Evolutionary conservation across 2,113 vertebrate genomes (phyloP).

Genomic region (Podarcis raffonei): DNA sequence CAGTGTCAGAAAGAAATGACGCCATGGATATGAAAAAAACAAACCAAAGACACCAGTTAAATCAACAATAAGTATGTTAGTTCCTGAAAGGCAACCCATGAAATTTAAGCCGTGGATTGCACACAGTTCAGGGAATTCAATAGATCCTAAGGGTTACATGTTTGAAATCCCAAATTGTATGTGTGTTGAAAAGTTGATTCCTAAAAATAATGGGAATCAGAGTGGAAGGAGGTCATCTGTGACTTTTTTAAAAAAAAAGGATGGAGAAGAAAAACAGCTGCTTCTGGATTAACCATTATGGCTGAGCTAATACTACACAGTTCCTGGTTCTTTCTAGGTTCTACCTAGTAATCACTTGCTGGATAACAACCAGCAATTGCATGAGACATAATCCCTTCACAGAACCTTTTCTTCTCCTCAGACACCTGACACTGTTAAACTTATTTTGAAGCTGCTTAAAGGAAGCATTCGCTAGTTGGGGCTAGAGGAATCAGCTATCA

Average conservation of each 20-base stretch:
- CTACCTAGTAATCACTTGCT: rapidly evolving
- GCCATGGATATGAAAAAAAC: slow-evolving; percentile 43
- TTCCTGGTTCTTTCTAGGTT: slow-evolving; percentile 46
- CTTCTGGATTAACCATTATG: slow-evolving; percentile 69
- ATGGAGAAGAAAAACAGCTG: slow-evolving; percentile 55
- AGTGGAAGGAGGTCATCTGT: slow-evolving; percentile 62
- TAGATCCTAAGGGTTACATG: slow-evolving; percentile 9
- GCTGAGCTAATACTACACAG: slow-evolving; percentile 40
- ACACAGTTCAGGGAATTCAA: slow-evolving; percentile 39
- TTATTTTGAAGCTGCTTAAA: slow-evolving; percentile 49
- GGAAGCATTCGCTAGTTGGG: slow-evolving; percentile 54
- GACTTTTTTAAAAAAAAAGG: slow-evolving; percentile 58
- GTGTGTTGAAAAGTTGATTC: slow-evolving; percentile 58
- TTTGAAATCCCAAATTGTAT: slow-evolving; percentile 59
- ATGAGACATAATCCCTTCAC: slow-evolving; percentile 1
- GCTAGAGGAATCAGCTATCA: slow-evolving; percentile 59
- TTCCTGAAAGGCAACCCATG: slow-evolving; percentile 62
- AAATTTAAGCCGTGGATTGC: slow-evolving; percentile 25
- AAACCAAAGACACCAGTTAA: slow-evolving; percentile 44
- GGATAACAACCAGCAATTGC: not conserved
- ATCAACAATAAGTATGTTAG: slow-evolving; percentile 56
- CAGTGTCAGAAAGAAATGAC: not conserved
- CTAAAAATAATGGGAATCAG: slow-evolving; percentile 59
- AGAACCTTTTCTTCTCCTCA: slow-evolving; percentile 5
- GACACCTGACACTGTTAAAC: slow-evolving; percentile 20